Evolutionary conservation across 2,888 invertebrate genomes (phyloP).

Genomic region (Callosobruchus maculatus): DNA sequence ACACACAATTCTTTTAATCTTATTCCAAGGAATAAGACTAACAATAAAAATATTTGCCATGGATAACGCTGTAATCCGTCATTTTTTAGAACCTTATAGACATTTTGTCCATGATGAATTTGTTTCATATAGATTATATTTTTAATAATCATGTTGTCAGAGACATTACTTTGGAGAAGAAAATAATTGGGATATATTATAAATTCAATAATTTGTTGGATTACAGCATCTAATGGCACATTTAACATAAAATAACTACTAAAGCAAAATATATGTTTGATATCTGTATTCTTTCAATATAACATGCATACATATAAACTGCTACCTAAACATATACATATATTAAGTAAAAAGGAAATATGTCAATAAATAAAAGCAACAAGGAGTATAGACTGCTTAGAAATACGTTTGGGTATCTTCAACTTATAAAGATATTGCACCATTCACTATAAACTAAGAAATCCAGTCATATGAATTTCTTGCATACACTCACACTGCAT

Average conservation of each 20-base stretch:
- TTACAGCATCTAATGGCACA: not conserved
- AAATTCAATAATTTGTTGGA: not conserved
- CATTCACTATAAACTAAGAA: not conserved
- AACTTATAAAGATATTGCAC: not conserved
- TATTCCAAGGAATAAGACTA: conserved; percentile 14
- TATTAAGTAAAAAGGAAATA: not conserved
- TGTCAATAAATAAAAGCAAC: not conserved
- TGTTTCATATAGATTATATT: too few species aligned
- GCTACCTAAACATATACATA: not conserved
- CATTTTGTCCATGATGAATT: too few species aligned
- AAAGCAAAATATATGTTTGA: not conserved
- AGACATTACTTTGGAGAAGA: too few species aligned
- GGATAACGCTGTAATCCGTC: not conserved
- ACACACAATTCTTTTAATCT: conserved; percentile 39
- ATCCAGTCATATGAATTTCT: not conserved
- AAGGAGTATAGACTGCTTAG: not conserved
- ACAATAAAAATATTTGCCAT: not conserved
- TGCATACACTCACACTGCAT: not conserved
- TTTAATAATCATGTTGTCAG: too few species aligned
- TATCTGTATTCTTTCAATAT: not conserved
- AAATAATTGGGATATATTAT: too few species aligned
- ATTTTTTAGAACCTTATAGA: too few species aligned
- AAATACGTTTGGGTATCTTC: not conserved
- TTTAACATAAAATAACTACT: not conserved
- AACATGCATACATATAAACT: not conserved